These are phyloP conservation scores for Platyscapa corneri DNA, from an alignment of 1,140 invertebrate genomes.

Conservation along the genomic window DNA sequence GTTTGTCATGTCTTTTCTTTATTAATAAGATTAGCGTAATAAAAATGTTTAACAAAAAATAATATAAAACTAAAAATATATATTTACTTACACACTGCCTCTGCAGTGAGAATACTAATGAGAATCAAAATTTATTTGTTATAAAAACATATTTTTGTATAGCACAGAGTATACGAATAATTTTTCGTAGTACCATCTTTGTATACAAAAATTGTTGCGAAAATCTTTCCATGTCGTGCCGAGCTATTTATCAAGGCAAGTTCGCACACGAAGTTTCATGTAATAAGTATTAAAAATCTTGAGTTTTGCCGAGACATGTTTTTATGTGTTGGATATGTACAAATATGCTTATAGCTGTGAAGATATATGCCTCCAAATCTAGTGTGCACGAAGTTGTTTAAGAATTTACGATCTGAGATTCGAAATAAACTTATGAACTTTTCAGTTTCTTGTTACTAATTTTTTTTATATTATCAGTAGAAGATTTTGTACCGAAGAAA, in stretches of 20 bases:
- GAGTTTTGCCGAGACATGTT: background rate
- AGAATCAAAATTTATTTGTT: slow-evolving; percentile 41
- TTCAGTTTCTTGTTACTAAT: background rate
- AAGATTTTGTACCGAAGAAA: background rate
- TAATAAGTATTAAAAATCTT: background rate
- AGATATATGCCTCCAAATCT: background rate
- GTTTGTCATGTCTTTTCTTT: background rate
- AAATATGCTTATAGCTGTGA: background rate
- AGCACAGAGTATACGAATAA: background rate
- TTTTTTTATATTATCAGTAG: background rate
- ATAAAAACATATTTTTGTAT: slow-evolving; percentile 10
- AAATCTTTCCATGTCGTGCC: background rate
- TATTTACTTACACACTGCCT: background rate
- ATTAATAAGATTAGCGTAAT: background rate
- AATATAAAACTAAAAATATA: slow-evolving; percentile 17
- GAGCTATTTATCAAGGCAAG: slow-evolving; percentile 29
- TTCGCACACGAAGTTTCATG: background rate
- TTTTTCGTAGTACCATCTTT: background rate
- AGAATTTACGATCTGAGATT: background rate
- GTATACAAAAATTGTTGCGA: slow-evolving; percentile 16
- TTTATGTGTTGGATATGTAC: background rate
- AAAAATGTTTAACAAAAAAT: slow-evolving; percentile 3
- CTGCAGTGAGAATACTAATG: background rate
- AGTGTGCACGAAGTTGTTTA: background rate
- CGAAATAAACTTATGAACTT: background rate